A percentile compares a stretch with the other conserved stretches of the same genome.
Evolutionary conservation across 2,113 vertebrate species (phyloP).

Genomic region (Sinocyclocheilus maitianheensis): DNA sequence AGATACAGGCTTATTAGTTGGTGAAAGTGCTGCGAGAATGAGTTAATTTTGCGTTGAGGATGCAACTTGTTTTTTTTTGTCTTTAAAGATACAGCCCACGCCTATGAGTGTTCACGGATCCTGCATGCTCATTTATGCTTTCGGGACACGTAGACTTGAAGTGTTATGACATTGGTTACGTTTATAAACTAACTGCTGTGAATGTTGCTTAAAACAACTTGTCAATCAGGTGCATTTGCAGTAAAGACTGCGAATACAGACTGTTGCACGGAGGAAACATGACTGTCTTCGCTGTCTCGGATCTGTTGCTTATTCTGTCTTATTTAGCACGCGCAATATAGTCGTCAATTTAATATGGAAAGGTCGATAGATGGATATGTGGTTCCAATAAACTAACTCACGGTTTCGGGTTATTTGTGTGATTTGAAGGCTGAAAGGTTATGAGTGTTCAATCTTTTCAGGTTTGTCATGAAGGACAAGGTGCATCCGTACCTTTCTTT

Average conservation of each 20-base stretch:
- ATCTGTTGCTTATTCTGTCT: constrained; percentile 12
- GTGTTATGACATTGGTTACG: neutral
- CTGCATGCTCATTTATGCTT: neutral
- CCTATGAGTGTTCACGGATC: neutral
- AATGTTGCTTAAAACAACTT: constrained; percentile 33
- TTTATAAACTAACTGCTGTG: neutral
- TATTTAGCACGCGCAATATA: neutral
- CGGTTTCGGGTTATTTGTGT: neutral
- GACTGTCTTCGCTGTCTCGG: neutral
- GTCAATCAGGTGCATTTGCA: constrained; percentile 36
- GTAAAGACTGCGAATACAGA: constrained; percentile 12
- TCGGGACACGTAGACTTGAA: neutral
- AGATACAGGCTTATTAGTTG: neutral
- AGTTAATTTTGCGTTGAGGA: neutral
- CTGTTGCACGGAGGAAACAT: constrained; percentile 17
- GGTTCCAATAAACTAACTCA: neutral
- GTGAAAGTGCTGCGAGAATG: neutral
- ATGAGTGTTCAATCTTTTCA: constrained; percentile 1
- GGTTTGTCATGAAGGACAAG: constrained; percentile 8
- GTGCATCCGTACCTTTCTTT: constrained; percentile 1
- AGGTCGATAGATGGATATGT: neutral
- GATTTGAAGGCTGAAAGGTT: neutral
- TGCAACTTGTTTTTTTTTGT: constrained; percentile 22
- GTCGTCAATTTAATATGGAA: neutral
- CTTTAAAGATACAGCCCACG: neutral